Evolutionary conservation across 2,888 invertebrate species (phyloP).

Genomic region (Cataglyphis livida): DNA sequence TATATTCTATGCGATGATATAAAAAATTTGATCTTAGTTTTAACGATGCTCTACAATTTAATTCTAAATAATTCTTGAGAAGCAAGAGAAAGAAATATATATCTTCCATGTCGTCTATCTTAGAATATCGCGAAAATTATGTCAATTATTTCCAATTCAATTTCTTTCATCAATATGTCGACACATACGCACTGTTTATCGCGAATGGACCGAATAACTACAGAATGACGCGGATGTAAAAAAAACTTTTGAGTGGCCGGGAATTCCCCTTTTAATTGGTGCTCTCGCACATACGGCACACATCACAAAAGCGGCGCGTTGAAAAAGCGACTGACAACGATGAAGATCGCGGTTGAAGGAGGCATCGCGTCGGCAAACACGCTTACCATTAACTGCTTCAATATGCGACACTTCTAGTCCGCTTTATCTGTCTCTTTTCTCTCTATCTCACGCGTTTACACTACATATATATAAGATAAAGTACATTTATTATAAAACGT

Average conservation of each 20-base stretch:
- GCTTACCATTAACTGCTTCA: slow-evolving; percentile 72
- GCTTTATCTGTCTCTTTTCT: slow-evolving; percentile 29
- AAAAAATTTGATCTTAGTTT: neutral
- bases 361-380: slow-evolving; percentile 67
- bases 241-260: slow-evolving; percentile 55
- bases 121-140: slow-evolving; percentile 2
- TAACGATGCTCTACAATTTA: neutral
- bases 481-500: slow-evolving; percentile 9
- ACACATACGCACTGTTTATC: slow-evolving; percentile 17
- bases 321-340: slow-evolving; percentile 73
- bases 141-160: slow-evolving; percentile 25
- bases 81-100: neutral
- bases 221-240: slow-evolving; percentile 59
- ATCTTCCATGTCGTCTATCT: neutral
- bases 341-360: slow-evolving; percentile 73
- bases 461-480: neutral
- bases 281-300: slow-evolving; percentile 66
- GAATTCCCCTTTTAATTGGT: slow-evolving; percentile 74
- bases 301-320: slow-evolving; percentile 73
- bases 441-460: slow-evolving; percentile 6
- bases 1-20: neutral
- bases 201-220: slow-evolving; percentile 29
- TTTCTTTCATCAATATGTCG: slow-evolving; percentile 11
- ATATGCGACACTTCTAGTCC: slow-evolving; percentile 61
- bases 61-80: neutral